Base-by-base conservation (phyloP, 1,140 invertebrate genomes). In the Drosophila sulfurigaster region DNA sequence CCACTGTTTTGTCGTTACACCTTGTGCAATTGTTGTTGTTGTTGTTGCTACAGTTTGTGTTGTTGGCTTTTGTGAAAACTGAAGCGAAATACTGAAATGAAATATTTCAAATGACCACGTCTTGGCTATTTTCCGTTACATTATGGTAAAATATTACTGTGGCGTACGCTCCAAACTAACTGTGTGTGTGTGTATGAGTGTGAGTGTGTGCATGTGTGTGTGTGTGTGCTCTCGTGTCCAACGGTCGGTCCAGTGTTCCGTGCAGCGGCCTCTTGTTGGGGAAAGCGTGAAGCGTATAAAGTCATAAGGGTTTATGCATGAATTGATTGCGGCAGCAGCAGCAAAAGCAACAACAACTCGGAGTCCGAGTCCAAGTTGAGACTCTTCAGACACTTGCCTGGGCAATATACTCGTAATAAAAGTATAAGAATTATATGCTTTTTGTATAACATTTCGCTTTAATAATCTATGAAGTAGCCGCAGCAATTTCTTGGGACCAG, bases 251-350 rank as follows among this genome's bases (percentile, higher is more conserved):
- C 68, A 57, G 62, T 48, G 49, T 51, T 54, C 25, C 38, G 62
- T 58, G 59, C 70, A 49, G 46, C 63, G 65, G 52, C 67, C 68
- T 64, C 75, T 77, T 65, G 78, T 73, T 76, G 75, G 78, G 74
- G 85, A 89, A 88, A 88, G 85, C 83, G 83, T 89, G 81, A 88
- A 88, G 85, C 85, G 78, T 88, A 88, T 89, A 81, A 83, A 88
- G 83, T 81, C 83, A 88, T 88, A 88, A 89, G 83, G 85, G 83
- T 89, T 88, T 89, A 88, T 88, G 83, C 83, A 81, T 88, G 83
- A 89, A 88, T 89, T 88, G 83, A 89, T 88, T 89, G 83, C 80
- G 74, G 49, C 76, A 67, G 46, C 32, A 51, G 6, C 13, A 58
- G 25, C 52, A 43, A 32, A 30, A 51, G 8, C 16, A 28, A 7